Percentiles rank a stretch among this genome's conserved stretches.
Conservation (phyloP, 2,888 invertebrate genomes). For the Volucella inflata region DNA sequence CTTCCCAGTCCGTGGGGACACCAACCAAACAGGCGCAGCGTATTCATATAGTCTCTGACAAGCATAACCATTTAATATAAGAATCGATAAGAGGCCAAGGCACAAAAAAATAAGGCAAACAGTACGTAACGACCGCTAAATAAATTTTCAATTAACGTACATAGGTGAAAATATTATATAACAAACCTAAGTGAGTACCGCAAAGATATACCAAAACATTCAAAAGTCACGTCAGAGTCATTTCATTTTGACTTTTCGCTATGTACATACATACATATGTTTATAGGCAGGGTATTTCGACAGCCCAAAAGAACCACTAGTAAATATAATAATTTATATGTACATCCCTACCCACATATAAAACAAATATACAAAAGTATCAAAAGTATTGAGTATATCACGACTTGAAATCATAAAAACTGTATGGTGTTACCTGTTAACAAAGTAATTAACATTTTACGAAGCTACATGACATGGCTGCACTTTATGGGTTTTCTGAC, state of each 20-base stretch:
- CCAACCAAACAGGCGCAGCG: constrained; percentile 46
- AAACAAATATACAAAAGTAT: constrained; percentile 15
- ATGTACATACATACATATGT: not conserved
- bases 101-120: not conserved
- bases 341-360: not conserved
- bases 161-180: constrained; percentile 64
- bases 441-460: constrained; percentile 63
- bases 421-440: constrained; percentile 69
- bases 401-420: constrained; percentile 53
- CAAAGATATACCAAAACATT: constrained; percentile 58
- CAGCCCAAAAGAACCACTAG: not conserved
- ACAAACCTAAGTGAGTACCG: constrained; percentile 31
- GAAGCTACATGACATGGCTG: constrained; percentile 19
- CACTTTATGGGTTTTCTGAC: constrained; percentile 1
- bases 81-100: constrained; percentile 52
- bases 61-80: constrained; percentile 65
- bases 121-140: constrained; percentile 50
- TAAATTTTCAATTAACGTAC: constrained; percentile 66
- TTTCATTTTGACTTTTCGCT: constrained; percentile 73
- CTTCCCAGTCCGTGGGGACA: constrained; percentile 54
- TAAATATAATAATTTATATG: no score
- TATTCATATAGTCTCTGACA: constrained; percentile 26
- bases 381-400: constrained; percentile 23
- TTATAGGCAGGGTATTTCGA: constrained; percentile 68
- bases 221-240: constrained; percentile 72